Evolutionary conservation across 1,140 invertebrate genomes (phyloP).

Genomic region (Fopius arisanus): DNA sequence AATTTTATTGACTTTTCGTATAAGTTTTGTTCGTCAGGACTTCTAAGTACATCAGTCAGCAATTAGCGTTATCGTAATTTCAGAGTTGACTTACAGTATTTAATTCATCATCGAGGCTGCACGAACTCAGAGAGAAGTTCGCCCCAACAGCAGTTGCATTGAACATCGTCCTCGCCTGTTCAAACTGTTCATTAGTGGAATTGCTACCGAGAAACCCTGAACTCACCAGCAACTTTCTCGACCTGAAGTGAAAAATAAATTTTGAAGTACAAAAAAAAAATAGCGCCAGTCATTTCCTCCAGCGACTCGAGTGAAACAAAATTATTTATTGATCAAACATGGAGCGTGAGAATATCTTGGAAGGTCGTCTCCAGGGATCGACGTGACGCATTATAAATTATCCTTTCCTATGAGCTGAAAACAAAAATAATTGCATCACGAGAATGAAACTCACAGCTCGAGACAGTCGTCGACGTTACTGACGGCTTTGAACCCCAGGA

Average conservation of each 20-base stretch:
- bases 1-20: too few relatives aligned
- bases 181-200: slow-evolving; percentile 67
- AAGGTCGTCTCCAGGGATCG: neutral
- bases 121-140: slow-evolving; percentile 67
- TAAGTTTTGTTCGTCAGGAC: neutral
- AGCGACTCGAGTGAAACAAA: neutral
- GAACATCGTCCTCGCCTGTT: slow-evolving; percentile 58
- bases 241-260: slow-evolving; percentile 40
- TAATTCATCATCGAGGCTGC: slow-evolving; percentile 75
- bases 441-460: slow-evolving; percentile 68
- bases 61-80: neutral
- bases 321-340: neutral
- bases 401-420: too few relatives aligned
- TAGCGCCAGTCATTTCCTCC: neutral
- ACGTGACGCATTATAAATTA: neutral
- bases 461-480: slow-evolving; percentile 83
- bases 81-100: slow-evolving; percentile 71
- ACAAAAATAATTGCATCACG: neutral
- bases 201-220: slow-evolving; percentile 64
- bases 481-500: slow-evolving; percentile 87
- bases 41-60: neutral
- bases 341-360: neutral
- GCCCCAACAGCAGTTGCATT: slow-evolving; percentile 49
- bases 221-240: slow-evolving; percentile 62
- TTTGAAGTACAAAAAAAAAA: neutral